Base-by-base conservation (phyloP, 1,140 invertebrate genomes). In the Pseudomyrmex concolor region DNA sequence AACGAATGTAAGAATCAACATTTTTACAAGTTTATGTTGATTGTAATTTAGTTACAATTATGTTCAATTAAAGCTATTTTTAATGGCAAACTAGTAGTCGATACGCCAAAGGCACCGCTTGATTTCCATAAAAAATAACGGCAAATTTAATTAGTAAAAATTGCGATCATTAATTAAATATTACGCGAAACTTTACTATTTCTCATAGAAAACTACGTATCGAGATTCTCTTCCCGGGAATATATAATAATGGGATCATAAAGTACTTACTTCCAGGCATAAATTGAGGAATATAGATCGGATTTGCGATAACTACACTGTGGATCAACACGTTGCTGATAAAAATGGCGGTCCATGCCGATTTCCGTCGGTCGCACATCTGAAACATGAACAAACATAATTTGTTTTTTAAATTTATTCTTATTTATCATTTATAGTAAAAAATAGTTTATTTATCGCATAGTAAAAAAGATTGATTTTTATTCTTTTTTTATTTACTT, bases 261-360 rank as follows among this genome's bases (percentile, higher is more conserved):
- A 60, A 63, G 34, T 50, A 86, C 93, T 93, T 89, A 93, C 94
- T 92, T 83, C 90, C 92, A 48, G 91, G 87, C 50, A 92, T 84
- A 83, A 93, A 93, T 84, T 93, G 92, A 70, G 92, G 91, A 67
- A 92, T 83, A 70, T 93, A 93, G 60, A 94, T 89, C 51, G 94
- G 94, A 62, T 84, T 91, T 67, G 90, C 91, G n/a, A 87, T 67
- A 15, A 85, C 86, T 45, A 83, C 67, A 34, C 83, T 81, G 17
- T 85, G 77, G 59, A 93, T 74, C 66, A 93, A 71, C 60, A 92
- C 81, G 54, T 89, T 91, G 80, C 87, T 86, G 62, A 93, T 72
- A 64, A 92, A 83, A 59, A 92, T 55, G 66, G 86, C n/a, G 64
- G 87, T 66, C 90, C 89, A 90, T 54, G 86, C 60, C 57, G 84